Evolutionary conservation across 2,888 invertebrate species (phyloP), one percentile per base, ranked within the genome.

Genomic region (Eucriotettix oculatus): DNA sequence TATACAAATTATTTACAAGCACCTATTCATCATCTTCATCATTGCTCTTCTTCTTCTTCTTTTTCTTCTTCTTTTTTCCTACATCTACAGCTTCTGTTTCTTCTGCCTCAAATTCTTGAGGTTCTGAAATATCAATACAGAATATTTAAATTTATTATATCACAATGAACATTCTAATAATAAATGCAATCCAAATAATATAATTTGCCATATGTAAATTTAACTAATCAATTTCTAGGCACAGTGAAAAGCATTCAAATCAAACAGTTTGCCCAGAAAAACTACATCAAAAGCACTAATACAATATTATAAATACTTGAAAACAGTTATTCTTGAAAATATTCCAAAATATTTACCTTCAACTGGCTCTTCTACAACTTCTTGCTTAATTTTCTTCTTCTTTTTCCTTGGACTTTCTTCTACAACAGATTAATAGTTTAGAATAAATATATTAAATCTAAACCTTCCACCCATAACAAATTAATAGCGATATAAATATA

Each of bases 11-110:
- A 29, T 29, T 29, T 29, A 7, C 29, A 29, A 29, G 29, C 29
- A 29, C 29, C 29, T 29, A 29, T 7, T 48, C 48, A 14, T 5
- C 48, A 48, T 14, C n/a, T 14, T 48, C 48, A 12, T 48, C 48
- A 14, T 2, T 12, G 5, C n/a, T n/a, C 9, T 48, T 12, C 48
- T 48, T 48, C n/a, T 14, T 48, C 41, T 78, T 78, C 63, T 70
- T 73, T 64, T 68, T 71, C 64, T 70, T 70, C 63, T 68, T 68
- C 12, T 70, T 68, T 10, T 69, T 71, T 67, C 68, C 68, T 57
- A 65, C 66, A 43, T 63, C 65, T 1, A n/a, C n/a, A 41, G 11
- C 10, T 11, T 11, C 16, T 3, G 53, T 53, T 53, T 48, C 48
- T 48, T 12, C 29, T 29, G 29, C 3, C 29, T 29, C 29, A 29